These are phyloP conservation scores for Argya squamiceps DNA, from an alignment of 2,797 vertebrate genomes.

Conservation along the genomic window DNA sequence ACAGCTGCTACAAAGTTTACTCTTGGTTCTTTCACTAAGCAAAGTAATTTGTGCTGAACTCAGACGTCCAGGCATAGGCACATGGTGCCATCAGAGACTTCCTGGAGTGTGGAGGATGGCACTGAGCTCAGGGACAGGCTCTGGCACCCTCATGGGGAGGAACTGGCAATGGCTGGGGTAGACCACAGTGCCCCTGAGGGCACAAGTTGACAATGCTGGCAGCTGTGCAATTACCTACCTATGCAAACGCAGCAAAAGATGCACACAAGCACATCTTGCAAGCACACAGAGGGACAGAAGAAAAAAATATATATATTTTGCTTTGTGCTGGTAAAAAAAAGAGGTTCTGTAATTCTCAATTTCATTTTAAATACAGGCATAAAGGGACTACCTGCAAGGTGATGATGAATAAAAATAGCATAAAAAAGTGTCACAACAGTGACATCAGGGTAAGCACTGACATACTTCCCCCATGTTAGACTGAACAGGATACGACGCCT, in stretches of 20 bases:
- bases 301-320: background rate
- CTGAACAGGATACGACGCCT: accelerated
- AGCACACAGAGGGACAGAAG: background rate
- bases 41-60: background rate
- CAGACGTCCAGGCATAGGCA: accelerated
- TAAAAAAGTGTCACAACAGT: background rate
- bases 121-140: background rate
- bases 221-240: background rate
- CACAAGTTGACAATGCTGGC: background rate
- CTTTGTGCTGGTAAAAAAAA: background rate
- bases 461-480: background rate
- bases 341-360: background rate
- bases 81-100: background rate
- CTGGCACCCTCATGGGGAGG: background rate
- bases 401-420: no score
- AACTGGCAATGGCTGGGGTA: background rate
- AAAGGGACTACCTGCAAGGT: background rate
- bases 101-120: accelerated
- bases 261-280: background rate
- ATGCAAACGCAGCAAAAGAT: background rate
- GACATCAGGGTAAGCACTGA: background rate
- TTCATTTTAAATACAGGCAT: background rate
- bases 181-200: background rate
- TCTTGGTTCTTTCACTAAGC: background rate
- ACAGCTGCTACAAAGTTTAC: background rate